Evolutionary conservation across 2,888 invertebrate species (phyloP).

Genomic region (Neocrepidodera transversa): DNA sequence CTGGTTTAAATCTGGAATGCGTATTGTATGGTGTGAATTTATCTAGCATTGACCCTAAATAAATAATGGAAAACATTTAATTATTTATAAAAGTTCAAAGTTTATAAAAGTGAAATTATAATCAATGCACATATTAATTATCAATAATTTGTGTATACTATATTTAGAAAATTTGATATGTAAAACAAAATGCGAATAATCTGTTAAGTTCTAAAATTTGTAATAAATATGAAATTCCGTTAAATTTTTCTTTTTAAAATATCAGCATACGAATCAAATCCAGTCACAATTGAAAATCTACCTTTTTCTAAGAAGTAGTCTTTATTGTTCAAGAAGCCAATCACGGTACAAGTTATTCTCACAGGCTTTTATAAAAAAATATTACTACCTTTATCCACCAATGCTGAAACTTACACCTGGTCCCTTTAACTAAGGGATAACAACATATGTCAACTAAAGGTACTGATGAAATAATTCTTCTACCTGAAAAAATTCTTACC

Average conservation of each 20-base stretch:
- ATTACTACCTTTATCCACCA: constrained; percentile 10
- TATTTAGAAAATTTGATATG: background rate
- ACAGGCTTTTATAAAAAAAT: constrained; percentile 22
- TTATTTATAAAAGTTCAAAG: background rate
- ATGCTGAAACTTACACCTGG: constrained; percentile 41
- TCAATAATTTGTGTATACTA: background rate
- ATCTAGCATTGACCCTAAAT: too few relatives aligned
- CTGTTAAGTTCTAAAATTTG: too few relatives aligned
- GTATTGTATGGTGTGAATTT: too few relatives aligned
- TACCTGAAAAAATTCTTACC: constrained; percentile 36
- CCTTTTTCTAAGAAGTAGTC: background rate
- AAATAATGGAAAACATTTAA: too few relatives aligned
- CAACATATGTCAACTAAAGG: constrained; percentile 44
- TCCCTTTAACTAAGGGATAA: constrained; percentile 37
- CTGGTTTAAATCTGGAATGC: too few relatives aligned
- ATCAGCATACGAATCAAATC: background rate
- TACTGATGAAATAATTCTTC: constrained; percentile 30
- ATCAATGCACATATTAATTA: background rate
- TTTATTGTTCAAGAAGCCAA: constrained; percentile 5
- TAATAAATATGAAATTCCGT: too few relatives aligned
- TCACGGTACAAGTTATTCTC: constrained; percentile 10
- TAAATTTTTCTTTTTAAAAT: too few relatives aligned
- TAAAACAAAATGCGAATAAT: too few relatives aligned
- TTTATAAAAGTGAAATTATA: background rate
- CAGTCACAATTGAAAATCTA: background rate